These are phyloP conservation scores for Helicoverpa assulta DNA, from an alignment of 2,888 invertebrate genomes.

Conservation along the genomic window DNA sequence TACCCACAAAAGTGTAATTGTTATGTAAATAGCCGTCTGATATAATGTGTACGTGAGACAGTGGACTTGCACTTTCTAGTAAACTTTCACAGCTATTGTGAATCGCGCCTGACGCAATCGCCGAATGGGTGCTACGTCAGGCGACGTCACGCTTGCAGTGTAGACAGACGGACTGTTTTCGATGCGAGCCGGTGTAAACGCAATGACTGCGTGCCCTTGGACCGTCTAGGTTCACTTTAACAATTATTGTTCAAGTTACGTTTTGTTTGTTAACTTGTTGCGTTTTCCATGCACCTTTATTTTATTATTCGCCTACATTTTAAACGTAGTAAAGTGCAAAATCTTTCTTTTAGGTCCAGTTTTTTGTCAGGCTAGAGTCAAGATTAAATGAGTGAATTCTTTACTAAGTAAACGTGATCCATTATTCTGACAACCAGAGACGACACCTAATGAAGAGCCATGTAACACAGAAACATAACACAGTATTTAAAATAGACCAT, in stretches of 20 bases:
- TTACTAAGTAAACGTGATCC: too few relatives aligned
- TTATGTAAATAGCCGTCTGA: slow-evolving; percentile 87
- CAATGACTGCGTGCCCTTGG: background rate
- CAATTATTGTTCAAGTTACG: background rate
- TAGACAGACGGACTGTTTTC: slow-evolving; percentile 16
- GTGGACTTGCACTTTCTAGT: slow-evolving; percentile 88
- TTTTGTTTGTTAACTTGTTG: background rate
- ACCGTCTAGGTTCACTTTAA: background rate
- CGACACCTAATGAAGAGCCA: background rate
- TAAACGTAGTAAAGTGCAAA: too few relatives aligned
- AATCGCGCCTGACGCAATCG: slow-evolving; percentile 78
- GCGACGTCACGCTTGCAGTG: slow-evolving; percentile 54
- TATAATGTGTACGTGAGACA: slow-evolving; percentile 87
- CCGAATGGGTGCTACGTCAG: slow-evolving; percentile 67
- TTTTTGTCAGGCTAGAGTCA: too few relatives aligned
- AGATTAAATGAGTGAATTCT: too few relatives aligned
- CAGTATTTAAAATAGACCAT: slow-evolving; percentile 30
- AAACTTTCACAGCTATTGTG: slow-evolving; percentile 89
- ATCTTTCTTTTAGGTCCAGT: too few relatives aligned
- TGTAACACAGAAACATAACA: slow-evolving; percentile 4
- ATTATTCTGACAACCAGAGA: too few relatives aligned
- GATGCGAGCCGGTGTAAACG: slow-evolving; percentile 9
- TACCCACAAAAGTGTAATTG: slow-evolving; percentile 84
- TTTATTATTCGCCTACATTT: too few relatives aligned
- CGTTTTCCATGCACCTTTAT: background rate